A percentile compares a stretch with the other conserved stretches of the same genome.
Evolutionary conservation across 2,797 vertebrate species (phyloP).

Genomic region (Betta splendens): DNA sequence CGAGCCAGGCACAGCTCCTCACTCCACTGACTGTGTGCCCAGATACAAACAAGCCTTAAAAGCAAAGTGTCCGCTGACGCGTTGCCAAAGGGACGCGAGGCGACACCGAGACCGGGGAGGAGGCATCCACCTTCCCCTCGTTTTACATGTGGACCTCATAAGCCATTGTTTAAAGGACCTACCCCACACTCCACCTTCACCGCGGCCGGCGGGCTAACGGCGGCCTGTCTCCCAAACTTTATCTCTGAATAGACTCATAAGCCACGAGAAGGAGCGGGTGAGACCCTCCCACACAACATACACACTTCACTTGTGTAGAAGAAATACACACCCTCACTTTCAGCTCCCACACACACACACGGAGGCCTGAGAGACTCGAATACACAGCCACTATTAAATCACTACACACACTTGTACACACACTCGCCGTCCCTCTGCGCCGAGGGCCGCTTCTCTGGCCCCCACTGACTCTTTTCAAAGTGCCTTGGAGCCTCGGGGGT

Average conservation of each 20-base stretch:
- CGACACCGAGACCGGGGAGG: constrained; percentile 30
- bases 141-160: constrained; percentile 62
- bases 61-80: constrained; percentile 47
- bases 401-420: constrained; percentile 7
- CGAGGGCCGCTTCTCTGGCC: constrained; percentile 73
- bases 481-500: constrained; percentile 91
- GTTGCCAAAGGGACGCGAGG: constrained; percentile 49
- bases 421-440: constrained; percentile 50
- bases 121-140: constrained; percentile 13
- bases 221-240: constrained; percentile 18
- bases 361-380: constrained; percentile 21
- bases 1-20: constrained; percentile 30
- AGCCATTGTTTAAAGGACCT: constrained; percentile 79
- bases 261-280: constrained; percentile 56
- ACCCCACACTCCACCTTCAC: constrained; percentile 20
- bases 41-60: constrained; percentile 86
- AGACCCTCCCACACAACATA: constrained; percentile 28
- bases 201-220: constrained; percentile 27
- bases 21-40: constrained; percentile 39
- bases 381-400: constrained; percentile 18
- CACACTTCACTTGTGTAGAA: constrained; percentile 60
- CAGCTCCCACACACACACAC: constrained; percentile 7
- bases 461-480: constrained; percentile 90
- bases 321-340: constrained; percentile 53
- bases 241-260: constrained; percentile 56